Conservation (phyloP, 2,888 invertebrate species). For the Troides oblongomaculatus region DNA sequence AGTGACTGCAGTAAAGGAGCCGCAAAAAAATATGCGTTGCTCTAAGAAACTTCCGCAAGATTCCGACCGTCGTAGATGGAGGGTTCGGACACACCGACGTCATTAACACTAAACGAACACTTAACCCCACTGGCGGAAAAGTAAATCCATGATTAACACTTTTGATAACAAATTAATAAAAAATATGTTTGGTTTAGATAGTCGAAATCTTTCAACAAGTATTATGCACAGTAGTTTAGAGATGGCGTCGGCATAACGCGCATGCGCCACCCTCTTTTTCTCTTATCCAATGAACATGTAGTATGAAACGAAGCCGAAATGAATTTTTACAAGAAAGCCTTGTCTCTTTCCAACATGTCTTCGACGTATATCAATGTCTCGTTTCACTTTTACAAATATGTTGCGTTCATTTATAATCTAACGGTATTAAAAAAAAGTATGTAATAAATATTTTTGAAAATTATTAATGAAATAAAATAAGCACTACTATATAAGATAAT, state of each 20-base stretch:
- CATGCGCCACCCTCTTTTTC: constrained; percentile 76
- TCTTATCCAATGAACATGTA: constrained; percentile 64
- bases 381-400: constrained; percentile 17
- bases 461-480: neutral
- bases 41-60: constrained; percentile 75
- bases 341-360: constrained; percentile 36
- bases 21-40: constrained; percentile 78
- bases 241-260: constrained; percentile 81
- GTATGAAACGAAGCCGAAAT: constrained; percentile 57
- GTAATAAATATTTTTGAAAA: neutral
- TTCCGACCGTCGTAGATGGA: constrained; percentile 57
- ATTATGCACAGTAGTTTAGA: constrained; percentile 74
- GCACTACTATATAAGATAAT: neutral
- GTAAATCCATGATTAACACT: constrained; percentile 66
- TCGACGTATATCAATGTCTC: constrained; percentile 25
- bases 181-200: constrained; percentile 55
- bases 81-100: constrained; percentile 48
- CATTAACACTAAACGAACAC: constrained; percentile 51
- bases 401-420: constrained; percentile 28
- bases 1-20: constrained; percentile 58
- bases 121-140: constrained; percentile 54
- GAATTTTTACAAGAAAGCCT: constrained; percentile 48
- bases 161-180: constrained; percentile 58
- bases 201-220: constrained; percentile 56
- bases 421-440: constrained; percentile 17